A percentile compares a stretch with the other conserved stretches of the same genome.
Evolutionary conservation across 2,888 invertebrate species (phyloP).

Genomic region (Abrostola tripartita): DNA sequence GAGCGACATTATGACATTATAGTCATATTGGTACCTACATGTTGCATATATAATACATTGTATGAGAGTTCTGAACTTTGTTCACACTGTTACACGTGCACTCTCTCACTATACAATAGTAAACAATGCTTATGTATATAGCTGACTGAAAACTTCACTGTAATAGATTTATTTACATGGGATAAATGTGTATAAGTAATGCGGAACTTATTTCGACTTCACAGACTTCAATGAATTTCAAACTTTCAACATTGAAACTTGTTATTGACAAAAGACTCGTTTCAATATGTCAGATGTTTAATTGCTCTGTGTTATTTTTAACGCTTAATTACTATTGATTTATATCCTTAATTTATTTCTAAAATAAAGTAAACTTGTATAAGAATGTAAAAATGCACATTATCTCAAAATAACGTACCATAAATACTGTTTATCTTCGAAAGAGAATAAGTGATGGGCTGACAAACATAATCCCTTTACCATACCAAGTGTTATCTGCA

Average conservation of each 20-base stretch:
- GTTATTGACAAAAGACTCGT: too few species aligned
- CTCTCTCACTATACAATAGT: slow-evolving; percentile 14
- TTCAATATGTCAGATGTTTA: too few species aligned
- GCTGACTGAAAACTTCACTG: slow-evolving; percentile 2
- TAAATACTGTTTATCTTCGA: neutral
- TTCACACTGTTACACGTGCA: slow-evolving; percentile 35
- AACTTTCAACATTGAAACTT: too few species aligned
- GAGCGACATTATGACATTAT: too few species aligned
- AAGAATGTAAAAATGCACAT: too few species aligned
- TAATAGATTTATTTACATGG: neutral
- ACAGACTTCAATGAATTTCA: too few species aligned
- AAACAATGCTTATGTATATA: slow-evolving; percentile 18
- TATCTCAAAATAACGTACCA: neutral
- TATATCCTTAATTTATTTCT: too few species aligned
- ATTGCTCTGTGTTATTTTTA: too few species aligned
- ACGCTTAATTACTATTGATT: too few species aligned
- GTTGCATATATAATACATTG: slow-evolving; percentile 18
- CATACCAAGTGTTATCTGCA: neutral
- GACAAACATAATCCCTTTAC: slow-evolving; percentile 1
- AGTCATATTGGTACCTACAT: neutral
- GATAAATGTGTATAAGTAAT: too few species aligned
- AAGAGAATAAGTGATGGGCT: neutral
- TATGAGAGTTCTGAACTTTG: slow-evolving; percentile 28
- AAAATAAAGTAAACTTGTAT: too few species aligned
- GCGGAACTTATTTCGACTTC: too few species aligned